Evolutionary conservation across 1,140 invertebrate genomes (phyloP), one percentile per base, ranked within the genome.

Genomic region (Bombus confusus): DNA sequence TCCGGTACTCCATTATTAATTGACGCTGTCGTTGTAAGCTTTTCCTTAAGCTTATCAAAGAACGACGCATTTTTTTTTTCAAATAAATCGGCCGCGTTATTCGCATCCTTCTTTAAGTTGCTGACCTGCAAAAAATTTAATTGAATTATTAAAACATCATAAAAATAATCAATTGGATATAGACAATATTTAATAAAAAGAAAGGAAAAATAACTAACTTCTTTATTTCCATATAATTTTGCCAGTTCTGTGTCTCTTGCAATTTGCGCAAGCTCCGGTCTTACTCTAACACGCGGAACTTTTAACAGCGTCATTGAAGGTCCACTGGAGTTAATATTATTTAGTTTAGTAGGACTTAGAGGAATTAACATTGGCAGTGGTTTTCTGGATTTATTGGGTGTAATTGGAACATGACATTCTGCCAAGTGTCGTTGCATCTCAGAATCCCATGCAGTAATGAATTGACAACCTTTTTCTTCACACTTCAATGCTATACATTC

Each of bases 11-110:
- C 95, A 10, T 94, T 95, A 85, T 95, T 95, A 74, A 94, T 95
- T 52, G 90, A 66, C 43, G 86, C 91, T 39, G 89, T 91, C 28
- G 96, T 94, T 94, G 95, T 95, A 57, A 98, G 92, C 94, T 97
- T 97, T 92, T 97, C 97, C 94, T 98, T 98, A 28, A 98, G 95
- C 92, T 97, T 97, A 91, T 98, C 97, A 92, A 98, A 98, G 92
- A 98, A 98, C 22, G 97, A 97, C 31, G 96, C 96, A 89, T 97
- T 97, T 91, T 97, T 97, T 94, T 97, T 97, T 87, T 96, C 96
- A 87, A 96, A 96, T 9, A 92, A 93, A 71, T 91, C 94, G 80
- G 90, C 92, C 25, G 92, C 91, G 68, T 91, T 93, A 72, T 92
- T 95, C 25, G 92, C 92, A 13, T 94, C 88, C 75, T 91, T 93